Conservation (phyloP, 2,888 invertebrate genomes). For the Stenurella melanura region DNA sequence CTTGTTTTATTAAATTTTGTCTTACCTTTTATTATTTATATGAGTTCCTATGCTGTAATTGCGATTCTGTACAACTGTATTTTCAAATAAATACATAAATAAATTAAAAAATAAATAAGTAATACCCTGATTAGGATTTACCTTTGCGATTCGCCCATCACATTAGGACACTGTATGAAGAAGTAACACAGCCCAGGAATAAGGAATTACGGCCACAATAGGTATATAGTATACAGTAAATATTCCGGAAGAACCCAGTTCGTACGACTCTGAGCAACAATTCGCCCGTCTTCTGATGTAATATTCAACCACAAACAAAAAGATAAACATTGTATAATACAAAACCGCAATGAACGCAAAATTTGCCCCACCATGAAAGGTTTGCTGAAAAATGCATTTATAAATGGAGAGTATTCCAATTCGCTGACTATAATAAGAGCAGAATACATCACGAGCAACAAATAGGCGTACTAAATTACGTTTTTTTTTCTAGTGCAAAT, state of each 20-base stretch:
- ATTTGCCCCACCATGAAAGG: constrained; percentile 22
- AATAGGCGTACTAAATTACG: constrained; percentile 13
- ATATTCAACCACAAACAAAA: constrained; percentile 32
- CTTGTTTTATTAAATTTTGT: too few species aligned
- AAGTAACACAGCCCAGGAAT: too few species aligned
- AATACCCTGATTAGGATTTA: too few species aligned
- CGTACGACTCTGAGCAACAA: constrained; percentile 27
- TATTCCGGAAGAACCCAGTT: constrained; percentile 1
- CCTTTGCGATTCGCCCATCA: too few species aligned
- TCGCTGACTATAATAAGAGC: constrained; percentile 32
- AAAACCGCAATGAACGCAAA: constrained; percentile 30
- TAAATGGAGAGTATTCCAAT: constrained; percentile 18
- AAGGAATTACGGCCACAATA: too few species aligned
- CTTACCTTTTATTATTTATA: too few species aligned
- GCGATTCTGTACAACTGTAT: too few species aligned
- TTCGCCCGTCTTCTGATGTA: constrained; percentile 34
- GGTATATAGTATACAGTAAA: neutral
- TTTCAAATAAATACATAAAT: too few species aligned
- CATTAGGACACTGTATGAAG: too few species aligned
- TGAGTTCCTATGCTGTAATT: too few species aligned
- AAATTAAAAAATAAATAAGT: too few species aligned
- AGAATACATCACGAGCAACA: constrained; percentile 10
- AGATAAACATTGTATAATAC: constrained; percentile 37
- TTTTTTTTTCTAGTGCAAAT: constrained; percentile 18
- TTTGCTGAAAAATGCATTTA: constrained; percentile 28